Conservation (phyloP, 2,797 vertebrate species). For the Echeneis naucrates region DNA sequence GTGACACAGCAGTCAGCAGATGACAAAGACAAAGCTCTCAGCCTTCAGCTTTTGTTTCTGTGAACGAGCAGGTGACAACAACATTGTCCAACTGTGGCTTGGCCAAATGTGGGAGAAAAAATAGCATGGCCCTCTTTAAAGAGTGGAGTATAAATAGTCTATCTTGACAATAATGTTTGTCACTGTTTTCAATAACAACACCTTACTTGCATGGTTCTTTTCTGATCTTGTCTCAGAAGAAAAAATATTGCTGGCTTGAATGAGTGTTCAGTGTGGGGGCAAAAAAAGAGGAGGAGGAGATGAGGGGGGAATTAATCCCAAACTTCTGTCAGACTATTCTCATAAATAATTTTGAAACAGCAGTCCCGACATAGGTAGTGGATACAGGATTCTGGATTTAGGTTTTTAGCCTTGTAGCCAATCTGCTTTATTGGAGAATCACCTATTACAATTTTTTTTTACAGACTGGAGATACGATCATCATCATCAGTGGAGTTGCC, state of each 20-base stretch:
- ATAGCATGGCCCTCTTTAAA: not conserved
- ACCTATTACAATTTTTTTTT: constrained; percentile 18
- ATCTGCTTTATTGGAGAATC: constrained; percentile 44
- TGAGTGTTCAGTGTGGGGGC: constrained; percentile 14
- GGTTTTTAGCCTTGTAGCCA: constrained; percentile 67
- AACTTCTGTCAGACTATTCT: constrained; percentile 67
- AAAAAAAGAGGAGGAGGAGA: not conserved
- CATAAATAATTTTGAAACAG: constrained; percentile 78
- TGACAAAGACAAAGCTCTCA: constrained; percentile 24
- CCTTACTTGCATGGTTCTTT: constrained; percentile 21
- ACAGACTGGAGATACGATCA: no score
- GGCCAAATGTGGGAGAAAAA: constrained; percentile 3
- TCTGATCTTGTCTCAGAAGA: constrained; percentile 24
- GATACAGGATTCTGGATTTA: constrained; percentile 64
- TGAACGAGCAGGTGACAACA: constrained; percentile 51
- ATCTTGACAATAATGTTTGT: constrained; percentile 12
- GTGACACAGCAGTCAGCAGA: constrained; percentile 42
- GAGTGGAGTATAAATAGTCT: constrained; percentile 30
- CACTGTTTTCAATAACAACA: constrained; percentile 15
- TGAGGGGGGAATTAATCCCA: constrained; percentile 68
- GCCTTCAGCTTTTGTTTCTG: constrained; percentile 28
- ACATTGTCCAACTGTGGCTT: constrained; percentile 33
- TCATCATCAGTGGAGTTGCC: no score
- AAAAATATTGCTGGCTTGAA: constrained; percentile 18
- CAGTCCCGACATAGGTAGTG: constrained; percentile 64